These are phyloP conservation scores for Urechis unicinctus DNA, from an alignment of 2,888 invertebrate species.

Conservation along the genomic window DNA sequence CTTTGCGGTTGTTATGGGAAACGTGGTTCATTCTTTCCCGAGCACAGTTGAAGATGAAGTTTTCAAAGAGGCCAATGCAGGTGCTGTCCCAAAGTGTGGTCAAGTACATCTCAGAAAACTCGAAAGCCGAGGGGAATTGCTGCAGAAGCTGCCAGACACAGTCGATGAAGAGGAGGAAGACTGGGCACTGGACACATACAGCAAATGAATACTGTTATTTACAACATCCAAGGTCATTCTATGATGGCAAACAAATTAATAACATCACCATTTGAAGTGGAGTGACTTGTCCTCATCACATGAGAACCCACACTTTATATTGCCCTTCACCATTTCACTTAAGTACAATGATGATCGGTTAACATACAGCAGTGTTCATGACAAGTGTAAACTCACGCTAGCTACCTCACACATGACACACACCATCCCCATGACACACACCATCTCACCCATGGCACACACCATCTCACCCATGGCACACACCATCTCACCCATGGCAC, in stretches of 20 bases:
- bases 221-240: background rate
- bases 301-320: too few relatives aligned
- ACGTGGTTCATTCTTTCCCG: slow-evolving; percentile 58
- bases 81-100: slow-evolving; percentile 86
- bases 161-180: slow-evolving; percentile 86
- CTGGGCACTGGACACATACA: slow-evolving; percentile 69
- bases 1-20: slow-evolving; percentile 13
- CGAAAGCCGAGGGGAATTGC: slow-evolving; percentile 83
- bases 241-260: background rate
- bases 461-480: too few relatives aligned
- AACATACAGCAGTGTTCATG: too few relatives aligned
- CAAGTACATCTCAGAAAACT: slow-evolving; percentile 86
- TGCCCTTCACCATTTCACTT: too few relatives aligned
- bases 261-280: background rate
- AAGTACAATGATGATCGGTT: too few relatives aligned
- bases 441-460: too few relatives aligned
- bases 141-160: slow-evolving; percentile 85
- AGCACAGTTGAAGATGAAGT: slow-evolving; percentile 84
- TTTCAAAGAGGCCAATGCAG: slow-evolving; percentile 82
- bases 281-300: background rate
- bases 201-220: background rate
- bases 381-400: too few relatives aligned
- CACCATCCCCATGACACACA: too few relatives aligned
- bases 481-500: too few relatives aligned
- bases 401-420: too few relatives aligned